Evolutionary conservation across 2,888 invertebrate species (phyloP), one percentile per base, ranked within the genome.

Genomic region (Brassicogethes aeneus): DNA sequence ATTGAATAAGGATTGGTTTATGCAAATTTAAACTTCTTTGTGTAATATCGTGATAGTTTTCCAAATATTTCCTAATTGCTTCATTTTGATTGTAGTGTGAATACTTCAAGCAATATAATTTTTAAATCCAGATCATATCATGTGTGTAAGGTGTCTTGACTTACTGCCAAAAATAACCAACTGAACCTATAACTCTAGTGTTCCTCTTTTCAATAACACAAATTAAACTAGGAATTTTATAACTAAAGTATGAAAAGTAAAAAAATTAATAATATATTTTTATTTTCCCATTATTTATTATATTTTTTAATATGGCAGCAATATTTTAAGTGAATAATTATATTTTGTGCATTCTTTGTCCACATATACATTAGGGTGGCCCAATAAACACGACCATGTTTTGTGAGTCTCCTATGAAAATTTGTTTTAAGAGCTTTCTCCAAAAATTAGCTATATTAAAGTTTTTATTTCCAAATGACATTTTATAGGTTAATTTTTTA

Each of bases 61-160:
- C n/a, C n/a, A n/a, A n/a, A n/a, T n/a, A n/a, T n/a, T n/a, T n/a
- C n/a, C n/a, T n/a, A n/a, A n/a, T n/a, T 23, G 23, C 23, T 23
- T 23, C 10, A 10, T 10, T 23, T 23, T 23, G 23, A 23, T n/a
- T n/a, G n/a, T n/a, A n/a, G n/a, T n/a, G 23, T 23, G 10, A 23
- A 23, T 23, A 23, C 23, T 23, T 32, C 14, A 13, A 32, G 47
- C 45, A 49, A 51, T 49, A 49, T 42, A 43, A 43, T 41, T 43
- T 47, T 41, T 41, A 30, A 43, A 45, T 45, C 44, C 42, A 37
- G 45, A 47, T 49, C 56, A 55, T 56, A 56, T 56, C 56, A 48
- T 54, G 40, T 47, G 53, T 50, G 47, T 49, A n/a, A n/a, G 51
- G 56, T 56, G 55, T 57, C 55, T 57, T 57, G 48, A 51, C 48